Percentiles rank a stretch among this genome's conserved stretches.
Evolutionary conservation across 2,797 vertebrate genomes (phyloP).

Genomic region (Cyclopterus lumpus): DNA sequence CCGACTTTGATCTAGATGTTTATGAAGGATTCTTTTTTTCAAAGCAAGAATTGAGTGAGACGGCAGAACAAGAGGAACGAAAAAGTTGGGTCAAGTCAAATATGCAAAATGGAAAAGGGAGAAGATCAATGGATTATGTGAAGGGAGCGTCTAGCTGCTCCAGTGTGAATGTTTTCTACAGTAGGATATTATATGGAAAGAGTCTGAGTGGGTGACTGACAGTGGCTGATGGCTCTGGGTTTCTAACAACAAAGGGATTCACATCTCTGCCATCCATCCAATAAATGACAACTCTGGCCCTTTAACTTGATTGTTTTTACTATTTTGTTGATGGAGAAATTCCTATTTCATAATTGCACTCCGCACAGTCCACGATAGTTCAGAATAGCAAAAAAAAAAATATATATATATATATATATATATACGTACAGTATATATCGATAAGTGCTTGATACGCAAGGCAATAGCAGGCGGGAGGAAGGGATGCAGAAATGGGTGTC

Average conservation of each 20-base stretch:
- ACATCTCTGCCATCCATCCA: conserved; percentile 28
- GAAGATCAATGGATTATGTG: neutral
- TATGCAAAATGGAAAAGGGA: neutral
- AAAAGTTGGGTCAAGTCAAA: neutral
- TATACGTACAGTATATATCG: too few species aligned
- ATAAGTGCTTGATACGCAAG: neutral
- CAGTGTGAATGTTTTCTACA: neutral
- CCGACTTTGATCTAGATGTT: neutral
- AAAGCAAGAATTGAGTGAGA: neutral
- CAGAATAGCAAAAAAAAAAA: neutral
- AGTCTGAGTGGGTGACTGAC: neutral
- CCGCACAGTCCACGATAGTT: neutral
- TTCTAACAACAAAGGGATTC: conserved; percentile 83
- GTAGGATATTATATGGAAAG: neutral
- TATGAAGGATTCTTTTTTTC: neutral
- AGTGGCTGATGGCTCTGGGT: conserved; percentile 86
- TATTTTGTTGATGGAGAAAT: neutral
- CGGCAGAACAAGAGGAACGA: neutral
- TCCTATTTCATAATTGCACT: neutral
- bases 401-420: too few species aligned
- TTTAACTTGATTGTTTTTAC: neutral
- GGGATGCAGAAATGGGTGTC: neutral
- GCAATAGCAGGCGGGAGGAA: neutral
- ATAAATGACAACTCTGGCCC: neutral
- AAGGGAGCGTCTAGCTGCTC: neutral